These are phyloP conservation scores for Temnothorax curvispinosus DNA, from an alignment of 1,140 invertebrate species.

Conservation along the genomic window DNA sequence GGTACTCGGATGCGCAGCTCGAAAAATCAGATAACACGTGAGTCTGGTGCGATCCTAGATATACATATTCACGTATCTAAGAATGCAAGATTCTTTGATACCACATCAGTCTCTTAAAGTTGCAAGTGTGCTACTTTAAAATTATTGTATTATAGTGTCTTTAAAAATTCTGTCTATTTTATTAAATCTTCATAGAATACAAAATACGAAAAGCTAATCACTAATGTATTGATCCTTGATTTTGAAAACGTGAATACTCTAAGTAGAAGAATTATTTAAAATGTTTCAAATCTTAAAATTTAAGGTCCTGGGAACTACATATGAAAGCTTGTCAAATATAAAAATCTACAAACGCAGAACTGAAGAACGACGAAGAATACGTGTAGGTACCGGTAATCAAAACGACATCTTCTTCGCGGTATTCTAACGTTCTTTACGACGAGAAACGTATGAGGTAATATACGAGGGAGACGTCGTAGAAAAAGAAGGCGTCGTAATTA, in stretches of 20 bases:
- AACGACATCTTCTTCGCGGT: neutral
- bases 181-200: neutral
- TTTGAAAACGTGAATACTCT: neutral
- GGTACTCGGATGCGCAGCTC: neutral
- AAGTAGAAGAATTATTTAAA: neutral
- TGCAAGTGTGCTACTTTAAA: neutral
- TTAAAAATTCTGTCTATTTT: neutral
- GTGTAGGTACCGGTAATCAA: neutral
- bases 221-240: neutral
- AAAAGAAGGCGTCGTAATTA: conserved; percentile 12
- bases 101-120: neutral
- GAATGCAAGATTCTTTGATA: neutral
- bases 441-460: conserved; percentile 12
- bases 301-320: neutral
- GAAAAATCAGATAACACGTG: neutral
- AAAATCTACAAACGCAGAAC: neutral
- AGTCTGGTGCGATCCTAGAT: neutral
- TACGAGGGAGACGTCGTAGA: neutral
- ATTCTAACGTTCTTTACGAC: neutral
- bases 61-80: neutral
- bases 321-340: neutral
- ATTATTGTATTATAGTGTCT: neutral
- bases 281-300: neutral
- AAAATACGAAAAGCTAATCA: neutral
- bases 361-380: neutral